Evolutionary conservation across 1,140 invertebrate species (phyloP), one percentile per base, ranked within the genome.

Genomic region (Pogonomyrmex barbatus): DNA sequence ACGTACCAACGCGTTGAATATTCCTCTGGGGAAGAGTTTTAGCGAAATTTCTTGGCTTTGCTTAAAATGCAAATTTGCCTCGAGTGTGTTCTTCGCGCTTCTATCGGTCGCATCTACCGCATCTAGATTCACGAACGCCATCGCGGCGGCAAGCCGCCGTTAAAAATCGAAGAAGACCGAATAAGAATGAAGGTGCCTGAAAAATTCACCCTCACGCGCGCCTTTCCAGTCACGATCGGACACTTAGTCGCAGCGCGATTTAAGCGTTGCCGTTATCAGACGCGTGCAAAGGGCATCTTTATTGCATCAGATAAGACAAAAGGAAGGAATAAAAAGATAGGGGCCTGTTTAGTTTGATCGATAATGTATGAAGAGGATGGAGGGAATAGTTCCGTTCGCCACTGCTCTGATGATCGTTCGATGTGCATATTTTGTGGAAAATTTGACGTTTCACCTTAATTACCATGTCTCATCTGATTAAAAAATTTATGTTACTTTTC

Each of bases 231-330:
- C 75, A 77, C 75, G 42, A 77, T 77, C 75, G 58, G 42, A 47
- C 75, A 77, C 54, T 76, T 62, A 62, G 56, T 62, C 56, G 54
- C 56, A 14, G 14, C 56, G 73, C 56, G 73, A 60, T 60, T 76
- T 76, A 60, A 33, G 24, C 24, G 24, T 14, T 14, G 4, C 42
- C 14, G 75, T 47, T 77, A 77, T 77, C 75, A 47, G 42, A 77
- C 75, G 75, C 56, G 75, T 73, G 50, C 56, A 62, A 77, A 77
- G 75, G 75, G 75, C 75, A 77, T 77, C 75, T 77, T 77, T 45
- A 60, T 36, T 60, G 56, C 58, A 62, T 60, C 73, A 42, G 54
- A 60, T 75, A 75, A 73, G 39, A 9, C 24, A 30, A 14, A 76
- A 60, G 8, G 73, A 47, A 62, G 56, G 2, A 60, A 45, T 8